Base-by-base conservation (phyloP, 2,113 vertebrate species). In the Pipra filicauda region DNA sequence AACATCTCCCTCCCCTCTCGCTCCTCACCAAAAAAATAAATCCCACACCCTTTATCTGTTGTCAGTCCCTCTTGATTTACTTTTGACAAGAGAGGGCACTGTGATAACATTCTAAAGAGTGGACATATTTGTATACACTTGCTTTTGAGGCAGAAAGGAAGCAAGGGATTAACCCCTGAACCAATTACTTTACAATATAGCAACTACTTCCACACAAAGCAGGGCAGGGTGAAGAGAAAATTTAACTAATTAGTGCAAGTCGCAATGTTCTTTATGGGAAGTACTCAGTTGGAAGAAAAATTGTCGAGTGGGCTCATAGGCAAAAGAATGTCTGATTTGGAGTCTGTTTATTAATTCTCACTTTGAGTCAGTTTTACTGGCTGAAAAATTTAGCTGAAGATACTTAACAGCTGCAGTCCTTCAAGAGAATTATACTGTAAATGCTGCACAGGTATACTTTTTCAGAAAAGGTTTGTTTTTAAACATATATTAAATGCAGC, bases 51-150 rank as follows among this genome's bases (percentile, higher is more conserved):
- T 87, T 64, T 86, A 82, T 91, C 43, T 41, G 35, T 55, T 85
- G 18, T 88, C 81, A 83, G 72, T 91, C 57, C 70, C 82, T 81
- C 75, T 91, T 81, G 73, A 86, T 83, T 93, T 96, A 80, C 82
- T 93, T 77, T 97, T 97, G 97, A 98, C 97, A 98, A 98, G 98
- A 98, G 98, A 98, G 97, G 98, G 98, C 98, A 98, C 98, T 98
- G 96, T 98, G 97, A 98, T 98, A 95, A 98, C 98, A 97, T 96
- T 97, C 31, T 96, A 97, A 97, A 94, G 92, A 97, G 95, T 98
- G 97, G 97, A 98, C 96, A 97, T 97, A 76, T 75, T 92, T 93
- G 74, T 92, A 80, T 66, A 71, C 43, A 61, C 41, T 94, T 88
- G 57, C 61, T 37, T 94, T 79, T 86, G 82, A 78, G 55, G 94